These are phyloP conservation scores for Malurus alboscapulatus DNA, from an alignment of 2,113 vertebrate species.

Conservation along the genomic window DNA sequence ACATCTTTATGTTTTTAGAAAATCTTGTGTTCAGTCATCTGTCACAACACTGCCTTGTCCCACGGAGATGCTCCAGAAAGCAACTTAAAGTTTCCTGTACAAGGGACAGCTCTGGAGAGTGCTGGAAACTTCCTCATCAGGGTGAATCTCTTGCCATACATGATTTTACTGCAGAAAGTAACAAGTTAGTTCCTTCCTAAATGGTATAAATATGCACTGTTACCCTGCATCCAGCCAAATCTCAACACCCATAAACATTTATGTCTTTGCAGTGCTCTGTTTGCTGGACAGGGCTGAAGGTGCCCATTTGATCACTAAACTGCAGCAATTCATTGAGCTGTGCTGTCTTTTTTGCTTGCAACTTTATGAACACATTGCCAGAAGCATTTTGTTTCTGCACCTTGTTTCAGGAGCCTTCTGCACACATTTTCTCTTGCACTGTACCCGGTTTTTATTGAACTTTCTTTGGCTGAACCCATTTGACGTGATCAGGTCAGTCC, in stretches of 20 bases:
- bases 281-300: not conserved
- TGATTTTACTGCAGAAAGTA: not conserved
- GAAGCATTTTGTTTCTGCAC: not conserved
- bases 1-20: not conserved
- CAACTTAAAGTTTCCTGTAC: not conserved
- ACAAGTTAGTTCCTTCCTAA: not conserved
- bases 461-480: not conserved
- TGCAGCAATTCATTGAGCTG: not conserved
- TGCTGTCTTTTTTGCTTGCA: not conserved
- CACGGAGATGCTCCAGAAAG: not conserved
- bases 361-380: not conserved
- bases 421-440: not conserved
- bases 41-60: not conserved
- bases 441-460: not conserved
- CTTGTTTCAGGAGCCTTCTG: not conserved
- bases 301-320: not conserved
- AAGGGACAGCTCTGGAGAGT: not conserved
- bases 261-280: not conserved
- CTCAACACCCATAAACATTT: not conserved
- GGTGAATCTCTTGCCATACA: not conserved
- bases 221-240: not conserved
- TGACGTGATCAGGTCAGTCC: conserved; percentile 1
- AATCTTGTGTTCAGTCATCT: not conserved
- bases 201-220: not conserved
- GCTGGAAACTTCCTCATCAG: not conserved